A percentile compares a stretch with the other conserved stretches of the same genome.
Evolutionary conservation across 2,888 invertebrate species (phyloP).

Genomic region (Yponomeuta evonymella): DNA sequence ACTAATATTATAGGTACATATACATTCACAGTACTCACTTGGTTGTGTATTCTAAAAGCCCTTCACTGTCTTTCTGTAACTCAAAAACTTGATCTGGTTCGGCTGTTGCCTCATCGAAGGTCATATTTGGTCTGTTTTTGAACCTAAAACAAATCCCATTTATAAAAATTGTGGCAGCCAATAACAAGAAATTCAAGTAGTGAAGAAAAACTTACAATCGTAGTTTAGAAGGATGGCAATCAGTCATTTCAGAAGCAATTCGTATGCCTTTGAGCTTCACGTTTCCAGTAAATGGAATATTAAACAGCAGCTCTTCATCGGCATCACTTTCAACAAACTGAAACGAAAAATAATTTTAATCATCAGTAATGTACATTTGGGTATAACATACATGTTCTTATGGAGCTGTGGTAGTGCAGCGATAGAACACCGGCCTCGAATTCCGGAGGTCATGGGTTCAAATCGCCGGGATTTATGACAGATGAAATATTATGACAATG

Average conservation of each 20-base stretch:
- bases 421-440: no score
- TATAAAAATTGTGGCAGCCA: background rate
- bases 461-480: no score
- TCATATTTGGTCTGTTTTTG: conserved; percentile 95
- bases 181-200: background rate
- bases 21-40: conserved; percentile 79
- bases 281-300: conserved; percentile 97
- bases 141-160: conserved; percentile 75
- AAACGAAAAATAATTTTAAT: conserved; percentile 27
- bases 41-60: conserved; percentile 90
- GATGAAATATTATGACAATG: no score
- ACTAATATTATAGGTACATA: conserved; percentile 6
- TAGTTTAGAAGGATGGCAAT: conserved; percentile 89
- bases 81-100: conserved; percentile 94
- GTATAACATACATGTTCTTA: no score
- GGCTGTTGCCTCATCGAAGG: conserved; percentile 89
- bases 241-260: conserved; percentile 91
- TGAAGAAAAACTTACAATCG: conserved; percentile 81
- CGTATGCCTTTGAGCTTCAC: conserved; percentile 96
- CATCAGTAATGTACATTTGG: no score
- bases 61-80: conserved; percentile 85
- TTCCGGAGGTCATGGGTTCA: no score
- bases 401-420: no score
- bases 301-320: conserved; percentile 96
- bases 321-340: conserved; percentile 97